Conservation (phyloP, 2,888 invertebrate genomes). For the Drosophila eohydei region DNA sequence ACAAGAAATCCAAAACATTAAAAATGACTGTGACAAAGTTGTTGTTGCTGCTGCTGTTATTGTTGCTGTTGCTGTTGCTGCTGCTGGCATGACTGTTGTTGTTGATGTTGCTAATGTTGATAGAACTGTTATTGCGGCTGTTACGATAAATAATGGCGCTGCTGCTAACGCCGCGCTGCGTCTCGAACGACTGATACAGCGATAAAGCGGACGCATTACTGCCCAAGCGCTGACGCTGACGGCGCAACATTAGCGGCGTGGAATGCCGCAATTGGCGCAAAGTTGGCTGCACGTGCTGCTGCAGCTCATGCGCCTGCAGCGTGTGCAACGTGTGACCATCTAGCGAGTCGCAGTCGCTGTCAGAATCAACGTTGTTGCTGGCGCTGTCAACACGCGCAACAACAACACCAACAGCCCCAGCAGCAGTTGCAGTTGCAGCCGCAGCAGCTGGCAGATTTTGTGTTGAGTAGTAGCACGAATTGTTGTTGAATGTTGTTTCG, state of each 20-base stretch:
- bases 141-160: conserved; percentile 52
- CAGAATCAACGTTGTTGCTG: conserved; percentile 17
- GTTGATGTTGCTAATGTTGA: conserved; percentile 45
- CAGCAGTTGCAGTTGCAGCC: conserved; percentile 26
- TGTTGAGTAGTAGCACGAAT: conserved; percentile 75
- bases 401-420: conserved; percentile 28
- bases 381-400: conserved; percentile 34
- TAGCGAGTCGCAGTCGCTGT: conserved; percentile 54
- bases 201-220: conserved; percentile 52
- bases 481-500: conserved; percentile 50
- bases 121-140: conserved; percentile 39
- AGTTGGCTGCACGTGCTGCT: conserved; percentile 67
- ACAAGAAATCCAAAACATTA: conserved; percentile 84
- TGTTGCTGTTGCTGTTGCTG: conserved; percentile 61
- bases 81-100: conserved; percentile 32
- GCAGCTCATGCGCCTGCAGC: conserved; percentile 52
- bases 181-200: conserved; percentile 70
- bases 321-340: conserved; percentile 56
- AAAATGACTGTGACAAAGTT: conserved; percentile 84
- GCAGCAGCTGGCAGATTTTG: conserved; percentile 67
- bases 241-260: conserved; percentile 70
- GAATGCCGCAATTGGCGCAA: conserved; percentile 80
- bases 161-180: conserved; percentile 30
- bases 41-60: conserved; percentile 71
- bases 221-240: conserved; percentile 55